Conservation (phyloP, 2,797 vertebrate genomes). For the Onychomys arenicola region DNA sequence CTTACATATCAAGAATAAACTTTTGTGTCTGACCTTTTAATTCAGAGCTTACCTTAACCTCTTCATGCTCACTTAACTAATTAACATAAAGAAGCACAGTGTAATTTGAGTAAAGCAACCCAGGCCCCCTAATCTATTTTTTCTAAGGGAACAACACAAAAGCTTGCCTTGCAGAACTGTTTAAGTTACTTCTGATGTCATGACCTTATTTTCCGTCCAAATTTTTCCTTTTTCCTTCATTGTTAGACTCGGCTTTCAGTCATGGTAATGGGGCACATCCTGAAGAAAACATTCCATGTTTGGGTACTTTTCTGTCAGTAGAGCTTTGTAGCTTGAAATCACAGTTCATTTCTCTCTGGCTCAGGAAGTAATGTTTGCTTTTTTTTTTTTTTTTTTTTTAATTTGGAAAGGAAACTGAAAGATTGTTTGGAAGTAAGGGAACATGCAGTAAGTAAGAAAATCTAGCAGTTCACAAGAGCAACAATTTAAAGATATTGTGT, state of each 20-base stretch:
- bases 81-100: neutral
- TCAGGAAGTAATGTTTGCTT: neutral
- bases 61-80: neutral
- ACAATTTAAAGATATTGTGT: neutral
- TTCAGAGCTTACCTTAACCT: slow-evolving; percentile 8
- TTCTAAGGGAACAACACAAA: slow-evolving; percentile 6
- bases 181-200: neutral
- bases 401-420: neutral
- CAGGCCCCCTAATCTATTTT: neutral
- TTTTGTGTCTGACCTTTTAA: neutral
- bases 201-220: neutral
- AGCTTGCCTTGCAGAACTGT: neutral
- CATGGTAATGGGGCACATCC: neutral
- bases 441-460: neutral
- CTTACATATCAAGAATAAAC: neutral
- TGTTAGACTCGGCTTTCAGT: neutral
- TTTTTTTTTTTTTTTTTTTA: neutral
- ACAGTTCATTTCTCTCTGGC: neutral
- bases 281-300: neutral
- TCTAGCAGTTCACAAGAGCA: neutral
- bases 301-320: neutral
- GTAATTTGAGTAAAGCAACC: neutral
- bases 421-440: neutral
- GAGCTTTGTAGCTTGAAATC: neutral
- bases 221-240: neutral